A percentile compares a stretch with the other conserved stretches of the same genome.
Conservation (phyloP, 2,888 invertebrate genomes). For the Dicyrtoma fusca region DNA sequence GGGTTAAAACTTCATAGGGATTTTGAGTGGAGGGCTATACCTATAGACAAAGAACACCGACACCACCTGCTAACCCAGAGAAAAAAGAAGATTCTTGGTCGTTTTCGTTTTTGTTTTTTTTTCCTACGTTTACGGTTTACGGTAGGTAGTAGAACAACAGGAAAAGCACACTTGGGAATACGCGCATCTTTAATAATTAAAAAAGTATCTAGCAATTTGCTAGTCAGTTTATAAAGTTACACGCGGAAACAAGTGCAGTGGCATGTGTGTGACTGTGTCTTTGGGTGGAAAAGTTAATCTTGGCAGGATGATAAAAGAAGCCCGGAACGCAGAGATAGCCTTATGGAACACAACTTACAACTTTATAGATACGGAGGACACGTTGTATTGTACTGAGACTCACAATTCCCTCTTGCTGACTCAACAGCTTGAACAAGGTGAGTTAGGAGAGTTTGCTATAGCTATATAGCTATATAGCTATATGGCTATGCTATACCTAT, state of each 20-base stretch:
- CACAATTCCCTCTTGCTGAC: slow-evolving; percentile 17
- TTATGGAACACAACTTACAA: background rate
- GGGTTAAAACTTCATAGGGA: too few species aligned
- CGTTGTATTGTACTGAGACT: slow-evolving; percentile 18
- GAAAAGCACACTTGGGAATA: slow-evolving; percentile 20
- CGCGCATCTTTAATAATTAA: slow-evolving; percentile 25
- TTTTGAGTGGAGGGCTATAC: too few species aligned
- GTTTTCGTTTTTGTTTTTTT: background rate
- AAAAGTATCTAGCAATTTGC: slow-evolving; percentile 30
- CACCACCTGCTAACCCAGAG: too few species aligned
- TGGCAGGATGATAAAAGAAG: slow-evolving; percentile 16
- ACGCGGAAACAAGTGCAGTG: slow-evolving; percentile 27
- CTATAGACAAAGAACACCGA: too few species aligned
- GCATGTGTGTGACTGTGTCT: too few species aligned
- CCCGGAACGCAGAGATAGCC: slow-evolving; percentile 12
- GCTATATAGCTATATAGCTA: too few species aligned
- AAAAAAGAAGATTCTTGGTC: too few species aligned
- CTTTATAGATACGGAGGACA: too few species aligned
- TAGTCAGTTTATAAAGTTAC: slow-evolving; percentile 7
- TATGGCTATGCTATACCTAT: too few species aligned
- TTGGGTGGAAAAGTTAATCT: slow-evolving; percentile 17
- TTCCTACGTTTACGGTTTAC: background rate
- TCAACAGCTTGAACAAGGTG: slow-evolving; percentile 1
- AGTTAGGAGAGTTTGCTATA: too few species aligned
- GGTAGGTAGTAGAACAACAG: background rate